Conservation (phyloP, 2,888 invertebrate genomes). For the Alloscopus bannaensis region DNA sequence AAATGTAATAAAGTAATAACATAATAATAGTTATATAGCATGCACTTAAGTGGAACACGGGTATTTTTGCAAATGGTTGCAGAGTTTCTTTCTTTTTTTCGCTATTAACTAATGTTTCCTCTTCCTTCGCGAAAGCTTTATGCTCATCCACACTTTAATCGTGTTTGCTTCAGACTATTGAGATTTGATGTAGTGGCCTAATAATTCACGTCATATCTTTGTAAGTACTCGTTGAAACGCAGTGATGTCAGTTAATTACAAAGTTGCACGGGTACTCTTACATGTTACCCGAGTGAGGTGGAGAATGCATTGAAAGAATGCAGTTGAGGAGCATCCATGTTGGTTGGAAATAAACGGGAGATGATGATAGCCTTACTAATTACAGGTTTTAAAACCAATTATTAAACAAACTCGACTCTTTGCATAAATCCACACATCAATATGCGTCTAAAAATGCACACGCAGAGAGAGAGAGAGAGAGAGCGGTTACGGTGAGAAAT, state of each 20-base stretch:
- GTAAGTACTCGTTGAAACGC: constrained; percentile 18
- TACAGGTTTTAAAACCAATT: constrained; percentile 56
- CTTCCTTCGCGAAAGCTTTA: background rate
- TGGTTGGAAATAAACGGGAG: background rate
- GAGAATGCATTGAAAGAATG: no score
- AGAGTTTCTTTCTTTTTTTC: background rate
- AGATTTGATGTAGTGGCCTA: no score
- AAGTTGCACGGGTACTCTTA: no score
- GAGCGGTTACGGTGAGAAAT: no score
- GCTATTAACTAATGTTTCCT: constrained; percentile 20
- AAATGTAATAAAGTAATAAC: constrained; percentile 1
- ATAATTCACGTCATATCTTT: constrained; percentile 13
- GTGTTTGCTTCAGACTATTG: background rate
- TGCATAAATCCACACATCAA: constrained; percentile 16
- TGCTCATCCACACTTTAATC: background rate
- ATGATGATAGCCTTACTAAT: constrained; percentile 49
- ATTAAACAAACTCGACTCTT: constrained; percentile 45
- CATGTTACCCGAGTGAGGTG: no score
- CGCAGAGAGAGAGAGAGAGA: no score
- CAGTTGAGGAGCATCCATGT: background rate
- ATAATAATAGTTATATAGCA: constrained; percentile 7
- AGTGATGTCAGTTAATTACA: constrained; percentile 7
- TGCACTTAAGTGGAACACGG: background rate
- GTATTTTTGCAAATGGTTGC: background rate
- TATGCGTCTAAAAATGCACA: no score